Base-by-base conservation (phyloP, 1,140 invertebrate genomes). In the Muscidifurax raptorellus region DNA sequence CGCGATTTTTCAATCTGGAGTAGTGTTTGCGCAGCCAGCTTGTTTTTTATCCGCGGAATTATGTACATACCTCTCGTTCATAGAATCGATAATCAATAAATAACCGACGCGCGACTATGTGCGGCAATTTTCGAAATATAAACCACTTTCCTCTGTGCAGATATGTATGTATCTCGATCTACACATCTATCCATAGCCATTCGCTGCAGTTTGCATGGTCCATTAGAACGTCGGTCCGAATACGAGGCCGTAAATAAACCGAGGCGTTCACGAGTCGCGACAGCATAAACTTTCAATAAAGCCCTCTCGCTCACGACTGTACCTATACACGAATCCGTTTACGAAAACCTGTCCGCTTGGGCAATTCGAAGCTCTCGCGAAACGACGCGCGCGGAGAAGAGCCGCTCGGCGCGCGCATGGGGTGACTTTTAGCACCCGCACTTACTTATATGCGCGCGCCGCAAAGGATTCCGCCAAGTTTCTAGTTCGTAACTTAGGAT, bases 211-310 rank as follows among this genome's bases (percentile, higher is more conserved):
- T 74, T 59, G 44, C 78, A 85, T 77, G 78, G 81, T 82, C 87
- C 87, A 89, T 91, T 89, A 90, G 30, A 80, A 32, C 83, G 36
- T 0, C 36, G 22, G 0, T 13, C 12, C 88, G 88, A 75, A 85
- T 88, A 88, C 67, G 84, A 83, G 82, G 80, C 85, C 87, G 88
- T 92, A 91, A 91, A 92, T 92, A 91, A 91, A 85, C 84, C 71
- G 32, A 47, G n/a, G 76, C 88, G 88, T 89, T 90, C 88, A 88
- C 90, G 86, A 86, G 87, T 86, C 86, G 52, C 22, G 86, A 88
- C 86, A 90, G 89, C 52, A 59, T 92, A 91, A 91, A 91, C 90
- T 91, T 91, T 91, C 91, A 89, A 92, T 90, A 90, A 91, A 91
- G 22, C 5, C 89, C 52, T 59, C 52, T n/a, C 22, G 44, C 44